Evolutionary conservation across 2,113 vertebrate species (phyloP).

Genomic region (Erythrocebus patas): DNA sequence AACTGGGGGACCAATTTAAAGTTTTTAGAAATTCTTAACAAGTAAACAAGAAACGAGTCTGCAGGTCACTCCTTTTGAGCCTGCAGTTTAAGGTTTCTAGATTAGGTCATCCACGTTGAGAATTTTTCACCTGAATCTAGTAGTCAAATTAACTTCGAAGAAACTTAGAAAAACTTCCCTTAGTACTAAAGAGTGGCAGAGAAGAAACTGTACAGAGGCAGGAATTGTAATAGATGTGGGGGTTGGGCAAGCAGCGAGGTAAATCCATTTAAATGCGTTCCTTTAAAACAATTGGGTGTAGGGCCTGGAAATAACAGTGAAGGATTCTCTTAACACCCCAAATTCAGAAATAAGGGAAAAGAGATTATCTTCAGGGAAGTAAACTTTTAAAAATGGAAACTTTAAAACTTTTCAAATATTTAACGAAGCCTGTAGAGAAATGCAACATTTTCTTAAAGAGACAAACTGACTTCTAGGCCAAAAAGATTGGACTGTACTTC

Average conservation of each 20-base stretch:
- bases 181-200: background rate
- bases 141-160: background rate
- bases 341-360: slow-evolving; percentile 4
- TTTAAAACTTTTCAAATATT: slow-evolving; percentile 20
- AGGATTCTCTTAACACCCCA: background rate
- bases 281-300: background rate
- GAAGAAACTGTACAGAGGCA: background rate
- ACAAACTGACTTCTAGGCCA: background rate
- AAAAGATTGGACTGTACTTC: background rate
- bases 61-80: background rate
- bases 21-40: background rate
- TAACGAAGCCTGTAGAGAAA: background rate
- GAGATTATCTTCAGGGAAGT: background rate
- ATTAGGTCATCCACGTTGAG: background rate
- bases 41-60: background rate
- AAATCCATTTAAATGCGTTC: background rate
- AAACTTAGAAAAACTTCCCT: background rate
- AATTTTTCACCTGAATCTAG: background rate
- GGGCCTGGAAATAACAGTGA: background rate
- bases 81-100: background rate
- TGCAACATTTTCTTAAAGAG: background rate
- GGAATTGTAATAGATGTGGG: background rate
- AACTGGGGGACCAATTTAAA: background rate
- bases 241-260: background rate
- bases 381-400: slow-evolving; percentile 42